These are phyloP conservation scores for Mormyrus hasselquistii DNA, from an alignment of 2,797 vertebrate genomes.

Conservation along the genomic window DNA sequence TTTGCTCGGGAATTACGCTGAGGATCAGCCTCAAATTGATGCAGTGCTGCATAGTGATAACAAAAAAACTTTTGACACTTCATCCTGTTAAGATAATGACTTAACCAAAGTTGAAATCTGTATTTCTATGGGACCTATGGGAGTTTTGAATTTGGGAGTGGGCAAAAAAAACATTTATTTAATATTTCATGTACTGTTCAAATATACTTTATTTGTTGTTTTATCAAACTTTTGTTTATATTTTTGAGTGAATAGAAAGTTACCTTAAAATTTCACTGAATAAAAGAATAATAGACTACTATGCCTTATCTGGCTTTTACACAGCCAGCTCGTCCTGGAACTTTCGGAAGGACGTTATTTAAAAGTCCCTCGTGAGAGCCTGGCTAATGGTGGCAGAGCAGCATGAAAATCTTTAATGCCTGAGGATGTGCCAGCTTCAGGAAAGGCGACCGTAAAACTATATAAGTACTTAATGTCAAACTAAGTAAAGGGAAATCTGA, in stretches of 20 bases:
- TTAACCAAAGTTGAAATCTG: not conserved
- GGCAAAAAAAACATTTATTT: not conserved
- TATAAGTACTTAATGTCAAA: not conserved
- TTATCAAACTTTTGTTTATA: not conserved
- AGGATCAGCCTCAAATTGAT: not conserved
- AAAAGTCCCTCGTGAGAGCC: not conserved
- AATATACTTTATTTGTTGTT: not conserved
- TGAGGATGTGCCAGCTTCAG: not conserved
- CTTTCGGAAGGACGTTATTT: not conserved
- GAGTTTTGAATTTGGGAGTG: not conserved
- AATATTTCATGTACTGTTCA: not conserved
- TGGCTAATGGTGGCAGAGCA: not conserved
- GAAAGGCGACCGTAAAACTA: not conserved
- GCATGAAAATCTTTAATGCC: not conserved
- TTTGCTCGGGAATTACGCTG: not conserved
- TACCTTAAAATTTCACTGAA: not conserved
- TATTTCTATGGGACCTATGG: not conserved
- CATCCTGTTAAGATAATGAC: not conserved
- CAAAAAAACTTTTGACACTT: not conserved
- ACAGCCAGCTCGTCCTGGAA: not conserved
- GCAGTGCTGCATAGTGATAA: not conserved
- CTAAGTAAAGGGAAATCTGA: not conserved
- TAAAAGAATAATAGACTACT: not conserved
- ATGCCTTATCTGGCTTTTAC: not conserved
- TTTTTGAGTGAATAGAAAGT: not conserved